Evolutionary conservation across 2,888 invertebrate species (phyloP).

Genomic region (Auanema sp.): DNA sequence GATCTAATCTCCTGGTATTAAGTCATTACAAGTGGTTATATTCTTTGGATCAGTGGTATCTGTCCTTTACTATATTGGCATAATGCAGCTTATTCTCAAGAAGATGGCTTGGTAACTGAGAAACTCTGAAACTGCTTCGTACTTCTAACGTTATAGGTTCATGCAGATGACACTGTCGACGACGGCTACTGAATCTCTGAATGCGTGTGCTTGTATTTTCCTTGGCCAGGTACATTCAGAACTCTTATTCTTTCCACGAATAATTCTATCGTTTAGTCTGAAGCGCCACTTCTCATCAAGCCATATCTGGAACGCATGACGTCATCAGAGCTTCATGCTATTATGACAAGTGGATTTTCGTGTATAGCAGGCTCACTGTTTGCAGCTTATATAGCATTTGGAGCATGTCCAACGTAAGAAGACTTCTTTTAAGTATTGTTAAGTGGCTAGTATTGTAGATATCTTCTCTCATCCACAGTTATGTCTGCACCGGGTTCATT

Average conservation of each 20-base stretch:
- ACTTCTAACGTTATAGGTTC: slow-evolving; percentile 8
- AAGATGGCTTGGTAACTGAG: slow-evolving; percentile 21
- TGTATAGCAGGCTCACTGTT: slow-evolving; percentile 88
- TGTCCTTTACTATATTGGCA: slow-evolving; percentile 56
- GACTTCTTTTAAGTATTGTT: not conserved
- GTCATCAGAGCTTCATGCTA: slow-evolving; percentile 85
- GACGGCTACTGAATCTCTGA: slow-evolving; percentile 90
- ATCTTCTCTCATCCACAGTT: slow-evolving; percentile 83
- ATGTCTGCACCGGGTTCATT: slow-evolving; percentile 95
- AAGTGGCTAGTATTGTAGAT: slow-evolving; percentile 10
- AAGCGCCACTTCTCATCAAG: slow-evolving; percentile 84
- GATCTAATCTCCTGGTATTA: slow-evolving; percentile 9
- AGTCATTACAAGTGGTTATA: slow-evolving; percentile 59
- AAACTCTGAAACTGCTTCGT: not conserved
- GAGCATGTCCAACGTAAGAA: slow-evolving; percentile 39
- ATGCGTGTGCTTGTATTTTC: slow-evolving; percentile 89
- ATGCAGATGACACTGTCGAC: slow-evolving; percentile 71
- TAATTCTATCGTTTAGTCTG: slow-evolving; percentile 65
- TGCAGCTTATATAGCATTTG: slow-evolving; percentile 80
- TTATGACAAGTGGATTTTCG: slow-evolving; percentile 92
- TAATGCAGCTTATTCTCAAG: slow-evolving; percentile 49
- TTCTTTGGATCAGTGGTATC: slow-evolving; percentile 60
- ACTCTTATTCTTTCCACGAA: not conserved
- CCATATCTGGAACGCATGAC: slow-evolving; percentile 85
- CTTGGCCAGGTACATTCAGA: slow-evolving; percentile 71